Conservation (phyloP, 2,888 invertebrate genomes). For the Brachynemurus nebulosus region DNA sequence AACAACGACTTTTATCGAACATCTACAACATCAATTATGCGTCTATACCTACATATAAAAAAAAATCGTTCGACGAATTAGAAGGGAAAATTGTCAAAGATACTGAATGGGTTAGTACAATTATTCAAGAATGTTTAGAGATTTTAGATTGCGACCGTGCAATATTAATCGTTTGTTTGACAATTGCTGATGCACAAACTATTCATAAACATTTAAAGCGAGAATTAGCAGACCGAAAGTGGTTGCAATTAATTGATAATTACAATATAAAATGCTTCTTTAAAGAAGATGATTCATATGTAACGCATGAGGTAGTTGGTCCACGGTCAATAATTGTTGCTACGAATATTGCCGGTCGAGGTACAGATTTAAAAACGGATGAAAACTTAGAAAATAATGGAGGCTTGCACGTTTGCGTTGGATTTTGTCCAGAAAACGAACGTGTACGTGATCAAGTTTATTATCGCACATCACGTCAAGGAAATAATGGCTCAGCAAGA, state of each 20-base stretch:
- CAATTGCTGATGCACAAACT: conserved; percentile 16
- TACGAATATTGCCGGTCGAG: conserved; percentile 11
- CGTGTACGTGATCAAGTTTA: not conserved
- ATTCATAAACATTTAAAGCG: conserved; percentile 16
- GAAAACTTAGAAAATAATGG: not conserved
- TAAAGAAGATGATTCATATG: conserved; percentile 15
- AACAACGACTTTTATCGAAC: conserved; percentile 22
- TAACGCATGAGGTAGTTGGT: conserved; percentile 5
- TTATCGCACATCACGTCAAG: conserved; percentile 1
- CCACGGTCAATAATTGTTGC: conserved; percentile 8
- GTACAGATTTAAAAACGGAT: conserved; percentile 8
- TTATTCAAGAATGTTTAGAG: conserved; percentile 4
- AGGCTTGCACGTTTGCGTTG: not conserved
- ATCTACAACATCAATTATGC: conserved; percentile 24
- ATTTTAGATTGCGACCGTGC: conserved; percentile 17
- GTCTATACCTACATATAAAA: conserved; percentile 24
- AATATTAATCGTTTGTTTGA: conserved; percentile 23
- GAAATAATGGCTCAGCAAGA: not conserved
- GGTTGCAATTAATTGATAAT: not conserved
- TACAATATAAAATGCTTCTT: conserved; percentile 11
- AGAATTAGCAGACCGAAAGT: not conserved
- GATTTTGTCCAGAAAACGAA: not conserved
- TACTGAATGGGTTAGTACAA: conserved; percentile 11
- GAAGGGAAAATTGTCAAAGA: conserved; percentile 13
- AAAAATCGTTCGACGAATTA: conserved; percentile 19